Percentiles rank a stretch among this genome's conserved stretches.
Evolutionary conservation across 2,113 vertebrate genomes (phyloP).

Genomic region (Mastomys coucha): DNA sequence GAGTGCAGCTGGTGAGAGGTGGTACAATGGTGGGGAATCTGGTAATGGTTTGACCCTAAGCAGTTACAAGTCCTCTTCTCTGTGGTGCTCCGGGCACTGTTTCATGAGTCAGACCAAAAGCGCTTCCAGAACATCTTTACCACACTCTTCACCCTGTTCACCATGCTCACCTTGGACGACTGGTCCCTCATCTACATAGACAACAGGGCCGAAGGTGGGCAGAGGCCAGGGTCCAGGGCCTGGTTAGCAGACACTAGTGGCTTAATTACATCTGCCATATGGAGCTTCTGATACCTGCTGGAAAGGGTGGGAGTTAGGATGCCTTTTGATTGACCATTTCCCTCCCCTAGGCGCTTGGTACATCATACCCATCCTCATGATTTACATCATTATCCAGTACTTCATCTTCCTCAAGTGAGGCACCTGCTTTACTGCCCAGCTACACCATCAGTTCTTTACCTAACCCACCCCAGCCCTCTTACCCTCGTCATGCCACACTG

Average conservation of each 20-base stretch:
- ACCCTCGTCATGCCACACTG: accelerated
- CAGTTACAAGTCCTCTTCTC: slow-evolving; percentile 82
- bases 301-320: background rate
- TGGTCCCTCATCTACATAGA: slow-evolving; percentile 84
- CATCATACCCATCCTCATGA: slow-evolving; percentile 84
- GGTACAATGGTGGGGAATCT: accelerated
- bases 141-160: slow-evolving; percentile 84
- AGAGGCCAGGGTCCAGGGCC: background rate
- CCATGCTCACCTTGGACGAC: slow-evolving; percentile 84
- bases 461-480: background rate
- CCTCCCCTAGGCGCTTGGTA: slow-evolving; percentile 77
- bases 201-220: slow-evolving; percentile 73
- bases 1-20: accelerated
- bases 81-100: slow-evolving; percentile 79
- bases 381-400: slow-evolving; percentile 85
- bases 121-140: slow-evolving; percentile 81
- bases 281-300: background rate
- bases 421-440: background rate
- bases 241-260: background rate
- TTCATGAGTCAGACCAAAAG: slow-evolving; percentile 71
- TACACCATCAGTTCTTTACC: accelerated
- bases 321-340: background rate
- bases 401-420: slow-evolving; percentile 87
- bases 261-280: background rate
- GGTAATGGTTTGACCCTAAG: slow-evolving; percentile 13